Evolutionary conservation across 1,140 invertebrate species (phyloP), one percentile per base, ranked within the genome.

Genomic region (Drosophila orena): DNA sequence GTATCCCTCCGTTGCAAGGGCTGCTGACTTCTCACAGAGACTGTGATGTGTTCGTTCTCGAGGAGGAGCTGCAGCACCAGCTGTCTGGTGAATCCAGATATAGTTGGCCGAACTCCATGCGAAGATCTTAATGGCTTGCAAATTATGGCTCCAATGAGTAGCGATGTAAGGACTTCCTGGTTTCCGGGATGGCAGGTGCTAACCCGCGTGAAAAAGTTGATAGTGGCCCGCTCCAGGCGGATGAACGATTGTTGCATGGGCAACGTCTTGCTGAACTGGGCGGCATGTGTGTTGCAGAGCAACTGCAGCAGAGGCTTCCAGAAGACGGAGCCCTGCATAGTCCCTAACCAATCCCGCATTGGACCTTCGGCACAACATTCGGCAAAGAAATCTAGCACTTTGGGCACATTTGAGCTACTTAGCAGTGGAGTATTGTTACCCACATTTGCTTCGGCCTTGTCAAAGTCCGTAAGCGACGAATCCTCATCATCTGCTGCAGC

Each of bases 331-430:
- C 97, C 97, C 75, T 97, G 95, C 52, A 94, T 93, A 4, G 94
- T 94, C 4, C 97, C 97, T 20, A 98, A 93, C 97, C 97, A 98
- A 91, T 97, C 96, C 60, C 97, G 95, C 93, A 98, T 96, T 62
- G 94, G 93, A 7, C 96, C 95, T 79, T 97, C 96, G 10, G 95
- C 94, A 91, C 96, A 97, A 44, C 97, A 93, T 54, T 96, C 95
- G 1, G 96, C 95, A 70, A 97, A 95, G 93, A 97, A 98, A 80
- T 96, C 95, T 37, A 98, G 93, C 22, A 98, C 94, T 44, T 94
- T 93, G 4, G 95, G 93, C 27, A 94, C 92, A 93, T 91, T 84
- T 11, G 69, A 53, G 17, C 75, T 79, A 14, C 64, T 90, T 1
- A 91, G 50, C 30, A 88, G 43, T 2, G 90, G 78, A 22, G 38